A percentile compares a stretch with the other conserved stretches of the same genome.
These are phyloP conservation scores for Zhuqinia jingwanae DNA, from an alignment of 2,888 invertebrate species.

Conservation along the genomic window DNA sequence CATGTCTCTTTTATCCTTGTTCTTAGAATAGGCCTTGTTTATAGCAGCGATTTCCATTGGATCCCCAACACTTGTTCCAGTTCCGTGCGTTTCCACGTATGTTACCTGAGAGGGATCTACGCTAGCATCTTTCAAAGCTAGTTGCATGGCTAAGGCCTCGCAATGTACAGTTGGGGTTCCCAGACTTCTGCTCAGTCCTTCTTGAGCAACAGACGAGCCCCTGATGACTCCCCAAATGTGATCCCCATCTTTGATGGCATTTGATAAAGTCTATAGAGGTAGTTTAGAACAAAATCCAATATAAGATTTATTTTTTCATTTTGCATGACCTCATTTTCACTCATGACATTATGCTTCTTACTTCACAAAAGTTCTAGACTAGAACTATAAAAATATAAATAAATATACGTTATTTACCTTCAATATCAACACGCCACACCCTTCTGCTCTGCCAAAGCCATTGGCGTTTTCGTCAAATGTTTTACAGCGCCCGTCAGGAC, in stretches of 20 bases:
- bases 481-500: slow-evolving; percentile 65
- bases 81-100: slow-evolving; percentile 62
- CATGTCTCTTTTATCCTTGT: no score
- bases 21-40: slow-evolving; percentile 55
- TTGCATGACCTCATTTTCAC: no score
- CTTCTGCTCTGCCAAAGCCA: slow-evolving; percentile 67
- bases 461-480: slow-evolving; percentile 70
- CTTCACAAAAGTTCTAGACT: no score
- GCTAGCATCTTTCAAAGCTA: slow-evolving; percentile 64
- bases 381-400: no score
- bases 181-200: slow-evolving; percentile 52
- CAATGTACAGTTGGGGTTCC: slow-evolving; percentile 52
- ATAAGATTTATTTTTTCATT: no score
- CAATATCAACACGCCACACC: slow-evolving; percentile 59
- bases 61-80: slow-evolving; percentile 82
- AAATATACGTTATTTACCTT: no score
- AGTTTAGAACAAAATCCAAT: no score
- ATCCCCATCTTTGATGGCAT: slow-evolving; percentile 64
- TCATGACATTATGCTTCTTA: no score
- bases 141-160: slow-evolving; percentile 63
- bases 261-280: no score
- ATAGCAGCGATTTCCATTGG: slow-evolving; percentile 70
- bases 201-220: slow-evolving; percentile 62
- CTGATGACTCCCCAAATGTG: slow-evolving; percentile 58
- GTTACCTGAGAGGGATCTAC: slow-evolving; percentile 59